Evolutionary conservation across 2,888 invertebrate species (phyloP), one percentile per base, ranked within the genome.

Genomic region (Carabus problematicus): DNA sequence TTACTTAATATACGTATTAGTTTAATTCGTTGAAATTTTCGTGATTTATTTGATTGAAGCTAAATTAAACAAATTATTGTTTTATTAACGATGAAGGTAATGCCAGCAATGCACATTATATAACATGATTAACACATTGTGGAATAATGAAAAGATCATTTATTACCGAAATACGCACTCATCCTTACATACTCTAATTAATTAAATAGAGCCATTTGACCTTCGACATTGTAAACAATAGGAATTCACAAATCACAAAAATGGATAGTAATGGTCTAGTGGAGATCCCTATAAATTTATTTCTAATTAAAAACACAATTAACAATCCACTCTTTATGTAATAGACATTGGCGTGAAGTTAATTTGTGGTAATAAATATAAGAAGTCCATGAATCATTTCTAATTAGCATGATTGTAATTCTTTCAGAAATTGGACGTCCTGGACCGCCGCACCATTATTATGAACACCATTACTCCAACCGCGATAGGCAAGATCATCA

Each of bases 401-500:
- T 9, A 47, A 11, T n/a, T 14, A 47, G n/a, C 1, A 47, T 14
- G 16, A 47, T 52, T 12, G 16, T 7, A 18, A 16, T 52, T 16
- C 7, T 52, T 52, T 7, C 18, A 52, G 52, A 9, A 8, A 4
- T 18, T 47, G 47, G 47, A 14, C 47, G 7, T 14, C 7, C 16
- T 1, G 47, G 47, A 16, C 40, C 39, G 12, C 39, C 42, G 55
- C 16, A 56, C 8, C 29, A 49, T 19, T 19, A 61, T 43, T 62
- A 70, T 40, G 63, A 67, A 12, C 42, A 69, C 58, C 74, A 74
- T 18, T 71, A 71, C 14, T 71, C 72, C 54, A 47, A 59, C 39
- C 55, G 61, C 3, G 55, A 71, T 47, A 49, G 63, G 12, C 70
- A 69, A 40, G 62, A 54, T 2, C 62, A 64, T 41, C 64, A 62